These are phyloP conservation scores for Listronotus oregonensis DNA, from an alignment of 1,140 invertebrate genomes.

Conservation along the genomic window DNA sequence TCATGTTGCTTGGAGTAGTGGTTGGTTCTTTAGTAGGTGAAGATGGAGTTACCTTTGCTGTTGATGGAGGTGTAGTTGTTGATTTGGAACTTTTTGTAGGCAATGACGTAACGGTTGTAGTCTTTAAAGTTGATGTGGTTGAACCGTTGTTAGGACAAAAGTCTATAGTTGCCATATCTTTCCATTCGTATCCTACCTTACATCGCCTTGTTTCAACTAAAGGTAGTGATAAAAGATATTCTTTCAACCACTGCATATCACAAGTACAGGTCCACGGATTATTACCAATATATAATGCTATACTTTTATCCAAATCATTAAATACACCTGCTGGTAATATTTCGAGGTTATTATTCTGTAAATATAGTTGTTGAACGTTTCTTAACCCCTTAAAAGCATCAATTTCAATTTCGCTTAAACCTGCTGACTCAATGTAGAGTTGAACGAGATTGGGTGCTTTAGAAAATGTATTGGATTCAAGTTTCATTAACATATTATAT, in stretches of 20 bases:
- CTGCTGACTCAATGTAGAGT: background rate
- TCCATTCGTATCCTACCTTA: constrained; percentile 3
- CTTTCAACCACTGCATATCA: constrained; percentile 33
- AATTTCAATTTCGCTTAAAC: background rate
- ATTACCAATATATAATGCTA: constrained; percentile 1
- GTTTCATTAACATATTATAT: background rate
- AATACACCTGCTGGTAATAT: constrained; percentile 10
- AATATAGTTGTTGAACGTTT: background rate
- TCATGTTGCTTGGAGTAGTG: background rate
- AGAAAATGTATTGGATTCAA: background rate
- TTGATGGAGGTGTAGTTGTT: background rate
- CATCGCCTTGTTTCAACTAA: background rate
- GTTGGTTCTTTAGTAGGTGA: background rate
- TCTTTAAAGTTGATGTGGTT: background rate
- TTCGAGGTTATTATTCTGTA: background rate
- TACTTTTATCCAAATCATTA: background rate
- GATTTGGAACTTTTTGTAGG: background rate
- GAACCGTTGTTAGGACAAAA: constrained; percentile 8
- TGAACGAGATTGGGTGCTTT: constrained; percentile 4
- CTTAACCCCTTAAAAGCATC: background rate
- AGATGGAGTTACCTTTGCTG: background rate
- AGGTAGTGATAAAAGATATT: background rate
- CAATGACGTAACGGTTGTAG: background rate
- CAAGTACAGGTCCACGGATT: constrained; percentile 34
- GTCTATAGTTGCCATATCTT: background rate